Conservation (phyloP, 2,113 vertebrate species). For the Mandrillus leucophaeus region DNA sequence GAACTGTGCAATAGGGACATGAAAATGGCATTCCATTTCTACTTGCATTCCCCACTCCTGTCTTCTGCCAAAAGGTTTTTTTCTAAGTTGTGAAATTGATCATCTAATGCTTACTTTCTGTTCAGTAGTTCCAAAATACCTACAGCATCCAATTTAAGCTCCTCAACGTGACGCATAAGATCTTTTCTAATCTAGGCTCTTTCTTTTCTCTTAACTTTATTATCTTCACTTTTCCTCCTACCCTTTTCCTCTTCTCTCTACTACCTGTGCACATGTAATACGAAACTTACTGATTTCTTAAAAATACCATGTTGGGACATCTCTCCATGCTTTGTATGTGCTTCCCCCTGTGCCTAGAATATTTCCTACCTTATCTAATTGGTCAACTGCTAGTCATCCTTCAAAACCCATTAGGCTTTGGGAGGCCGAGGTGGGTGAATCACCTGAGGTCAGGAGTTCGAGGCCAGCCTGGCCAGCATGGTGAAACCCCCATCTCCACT, state of each 20-base stretch:
- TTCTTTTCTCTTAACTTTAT: slow-evolving; percentile 23
- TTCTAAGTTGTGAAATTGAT: slow-evolving; percentile 14
- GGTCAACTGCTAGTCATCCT: background rate
- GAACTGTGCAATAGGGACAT: background rate
- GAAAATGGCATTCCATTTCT: background rate
- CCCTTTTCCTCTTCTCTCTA: background rate
- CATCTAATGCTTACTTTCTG: slow-evolving; percentile 5
- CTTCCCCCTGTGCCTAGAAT: background rate
- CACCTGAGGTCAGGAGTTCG: too few species aligned
- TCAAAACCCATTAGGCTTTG: background rate
- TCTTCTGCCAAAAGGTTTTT: background rate
- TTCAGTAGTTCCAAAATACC: background rate
- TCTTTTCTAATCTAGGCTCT: slow-evolving; percentile 10
- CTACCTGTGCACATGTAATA: background rate
- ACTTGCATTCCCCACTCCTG: background rate
- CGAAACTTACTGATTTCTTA: background rate
- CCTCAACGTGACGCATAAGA: background rate
- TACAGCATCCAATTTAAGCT: background rate
- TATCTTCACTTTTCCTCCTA: background rate
- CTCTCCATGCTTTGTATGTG: background rate
- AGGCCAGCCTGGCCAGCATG: too few species aligned
- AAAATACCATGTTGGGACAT: background rate
- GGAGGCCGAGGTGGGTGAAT: too few species aligned
- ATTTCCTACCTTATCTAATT: background rate
- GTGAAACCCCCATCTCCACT: too few species aligned